Base-by-base conservation (phyloP, 1,140 invertebrate genomes). In the Eupristina koningsbergeri region DNA sequence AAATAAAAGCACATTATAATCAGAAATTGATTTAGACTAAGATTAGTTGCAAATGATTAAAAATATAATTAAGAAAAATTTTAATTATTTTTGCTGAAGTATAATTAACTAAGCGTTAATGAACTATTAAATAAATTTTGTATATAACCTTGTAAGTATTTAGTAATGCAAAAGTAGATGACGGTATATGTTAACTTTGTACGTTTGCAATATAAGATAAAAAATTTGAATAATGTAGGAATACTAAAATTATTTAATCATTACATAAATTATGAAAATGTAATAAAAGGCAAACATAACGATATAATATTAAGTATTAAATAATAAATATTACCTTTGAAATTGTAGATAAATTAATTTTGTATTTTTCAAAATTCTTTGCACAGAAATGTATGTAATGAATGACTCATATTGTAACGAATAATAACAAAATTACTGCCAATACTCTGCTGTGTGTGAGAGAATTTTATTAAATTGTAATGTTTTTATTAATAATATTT, bases 121-220 rank as follows among this genome's bases (percentile, higher is more conserved):
- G 41, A 58, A 73, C 31, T 50, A 61, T 36, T 74, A 75, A 80
- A 63, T 74, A 64, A 61, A 45, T 47, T 80, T 84, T 84, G 83
- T 84, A 84, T 73, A 80, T 84, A 84, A 75, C 67, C 74, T n/a
- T 80, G 17, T 80, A 80, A 53, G 36, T 71, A 78, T 71, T 73
- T 63, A 79, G 39, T 50, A 22, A 31, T 36, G n/a, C 22, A 53
- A 34, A 34, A 53, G 45, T 84, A 80, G 41, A 75, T 80, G 22
- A 39, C 76, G 75, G 34, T 76, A 19, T 75, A 76, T 29, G 76
- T 80, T 84, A 64, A 84, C 61, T 80, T 80, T 80, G 61, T 84
- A 84, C 75, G 58, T 29, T 75, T 53, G 22, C 79, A 84, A 76
- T 84, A 76, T 67, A 84, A 80, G 29, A 74, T 67, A 22, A 1